Base-by-base conservation (phyloP, 1,140 invertebrate species). In the Anastrepha ludens region DNA sequence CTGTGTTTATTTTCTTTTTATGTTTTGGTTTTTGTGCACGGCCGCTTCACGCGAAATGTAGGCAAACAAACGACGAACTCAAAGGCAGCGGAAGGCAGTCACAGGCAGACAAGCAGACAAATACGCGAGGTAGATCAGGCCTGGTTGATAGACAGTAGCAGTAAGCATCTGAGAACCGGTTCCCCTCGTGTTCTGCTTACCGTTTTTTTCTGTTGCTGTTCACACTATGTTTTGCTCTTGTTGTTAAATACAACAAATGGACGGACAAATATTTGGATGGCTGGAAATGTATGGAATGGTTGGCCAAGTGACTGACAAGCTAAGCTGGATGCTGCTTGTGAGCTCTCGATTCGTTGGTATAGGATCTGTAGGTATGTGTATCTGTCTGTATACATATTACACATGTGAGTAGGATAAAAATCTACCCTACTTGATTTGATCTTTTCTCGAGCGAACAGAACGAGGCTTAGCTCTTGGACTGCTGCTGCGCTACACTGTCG, bases 1-100 rank as follows among this genome's bases (percentile, higher is more conserved):
- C n/a, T 81, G 44, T 81, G 74, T 81, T 81, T 81, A 81, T 55
- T 81, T 81, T 81, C 74, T 81, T 55, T 81, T 81, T 55, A 81
- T 81, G 74, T 81, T 55, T 81, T 81, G 74, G 74, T 81, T 81
- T 81, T 81, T 81, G 74, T 81, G 44, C 44, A 47, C 74, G 74
- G 74, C 47, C 74, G 74, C 47, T 81, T 81, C 74, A 81, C 74
- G 74, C 74, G 74, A 81, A 81, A 41, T 81, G 55, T 55, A 81
- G 74, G 47, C 74, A 81, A 81, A 81, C 74, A 81, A 81, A 55
- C 44, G 74, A 55, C 44, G 44, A 55, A 20, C 74, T 81, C 44
- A 81, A 8, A 55, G 47, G 74, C n/a, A 11, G 50, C 50, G 11
- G 50, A 6, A 55, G 29, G 29, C 29, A 29, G 29, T 29, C 29